These are phyloP conservation scores for Rhagologus leucostigma DNA, from an alignment of 2,113 vertebrate species.

Conservation along the genomic window DNA sequence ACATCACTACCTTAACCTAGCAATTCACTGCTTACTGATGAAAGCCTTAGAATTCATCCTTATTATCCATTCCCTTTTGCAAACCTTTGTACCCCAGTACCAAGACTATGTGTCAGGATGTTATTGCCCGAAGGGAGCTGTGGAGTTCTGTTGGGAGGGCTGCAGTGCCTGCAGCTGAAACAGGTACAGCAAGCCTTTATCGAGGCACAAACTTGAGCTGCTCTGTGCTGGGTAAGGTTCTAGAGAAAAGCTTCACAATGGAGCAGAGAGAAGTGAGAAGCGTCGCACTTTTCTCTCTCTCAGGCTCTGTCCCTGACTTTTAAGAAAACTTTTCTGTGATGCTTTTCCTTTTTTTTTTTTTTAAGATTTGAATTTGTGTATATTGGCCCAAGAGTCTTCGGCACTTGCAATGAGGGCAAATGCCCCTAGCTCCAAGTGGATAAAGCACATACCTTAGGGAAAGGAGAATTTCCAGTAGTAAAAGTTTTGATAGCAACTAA, in stretches of 20 bases:
- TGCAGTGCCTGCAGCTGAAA: background rate
- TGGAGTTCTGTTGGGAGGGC: background rate
- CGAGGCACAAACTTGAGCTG: background rate
- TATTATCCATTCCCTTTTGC: background rate
- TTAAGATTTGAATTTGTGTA: background rate
- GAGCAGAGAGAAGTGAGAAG: background rate
- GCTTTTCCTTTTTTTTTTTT: background rate
- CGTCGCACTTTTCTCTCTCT: background rate
- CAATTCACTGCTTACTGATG: background rate
- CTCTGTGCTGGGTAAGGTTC: background rate
- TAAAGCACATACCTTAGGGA: background rate
- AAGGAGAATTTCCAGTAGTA: background rate
- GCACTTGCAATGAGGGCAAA: background rate
- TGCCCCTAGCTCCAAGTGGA: background rate
- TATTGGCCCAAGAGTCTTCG: fast-evolving
- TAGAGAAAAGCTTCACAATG: background rate
- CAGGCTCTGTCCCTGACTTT: background rate
- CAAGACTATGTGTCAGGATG: background rate
- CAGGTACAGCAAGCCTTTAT: background rate
- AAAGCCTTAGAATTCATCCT: background rate
- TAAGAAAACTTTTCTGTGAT: background rate
- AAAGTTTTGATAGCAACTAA: background rate
- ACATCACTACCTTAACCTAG: background rate
- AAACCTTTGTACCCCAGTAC: background rate
- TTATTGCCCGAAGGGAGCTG: background rate